Evolutionary conservation across 2,113 vertebrate species (phyloP), one percentile per base, ranked within the genome.

Genomic region (Saccopteryx bilineata): DNA sequence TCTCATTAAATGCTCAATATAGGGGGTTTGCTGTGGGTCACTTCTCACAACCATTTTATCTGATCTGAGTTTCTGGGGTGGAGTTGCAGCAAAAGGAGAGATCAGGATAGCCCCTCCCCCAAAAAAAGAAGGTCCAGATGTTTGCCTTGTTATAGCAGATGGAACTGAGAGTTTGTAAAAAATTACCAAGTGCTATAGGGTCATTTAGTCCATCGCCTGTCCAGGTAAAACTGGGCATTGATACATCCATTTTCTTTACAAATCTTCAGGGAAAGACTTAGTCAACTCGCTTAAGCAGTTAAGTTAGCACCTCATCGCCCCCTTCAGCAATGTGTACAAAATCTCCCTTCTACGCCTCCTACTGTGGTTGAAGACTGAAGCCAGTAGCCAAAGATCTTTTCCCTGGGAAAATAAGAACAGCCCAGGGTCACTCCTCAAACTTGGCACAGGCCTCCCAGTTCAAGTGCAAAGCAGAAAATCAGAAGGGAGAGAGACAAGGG

Each of bases 1-100:
- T 93, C 79, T 94, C 83, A 33, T 94, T 75, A 90, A 93, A 93
- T 66, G 46, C 94, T 48, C 69, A 80, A 15, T 7, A 8, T 28
- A 58, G n/a, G 21, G 56, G 61, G 24, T 79, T 88, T 39, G 48
- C 63, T 74, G 1, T 56, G 31, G 66, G 63, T 80, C 58, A 78
- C 2, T 46, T 94, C 60, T 81, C 61, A 52, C 14, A 23, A 61
- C 54, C 76, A 26, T 33, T 15, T 83, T 58, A 87, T 66, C 84
- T 66, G 66, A 92, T 63, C 56, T 85, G 46, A 79, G 61, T 46
- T 93, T 82, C 66, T 74, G 79, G 69, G 23, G 11, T 75, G 9
- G 5, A 33, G 12, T 0, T 56, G 56, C 94, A 66, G 21, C 31
- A 65, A 88, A 75, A 69, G 31, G 39, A 39, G n/a, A 69, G n/a